These are phyloP conservation scores for Molorchus minor DNA, from an alignment of 2,888 invertebrate genomes.

Conservation along the genomic window DNA sequence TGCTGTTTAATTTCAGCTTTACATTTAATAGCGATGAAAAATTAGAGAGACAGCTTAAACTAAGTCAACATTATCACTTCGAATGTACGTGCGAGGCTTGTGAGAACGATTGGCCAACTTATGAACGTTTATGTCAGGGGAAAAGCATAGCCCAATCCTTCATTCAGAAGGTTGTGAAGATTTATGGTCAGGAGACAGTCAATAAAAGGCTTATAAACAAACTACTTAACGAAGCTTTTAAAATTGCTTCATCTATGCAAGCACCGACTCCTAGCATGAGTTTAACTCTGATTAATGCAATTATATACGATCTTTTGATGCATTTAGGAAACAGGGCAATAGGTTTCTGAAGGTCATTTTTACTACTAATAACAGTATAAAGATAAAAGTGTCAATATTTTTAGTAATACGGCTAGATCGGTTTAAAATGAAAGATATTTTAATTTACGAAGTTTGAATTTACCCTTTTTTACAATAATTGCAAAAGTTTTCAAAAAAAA, in stretches of 20 bases:
- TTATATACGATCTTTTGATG: not conserved
- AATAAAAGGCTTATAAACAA: constrained; percentile 17
- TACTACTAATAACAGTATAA: no score
- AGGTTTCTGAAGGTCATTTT: no score
- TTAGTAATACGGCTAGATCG: no score
- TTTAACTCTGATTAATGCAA: not conserved
- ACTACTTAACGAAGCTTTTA: constrained; percentile 5
- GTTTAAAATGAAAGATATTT: no score
- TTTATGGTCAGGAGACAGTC: not conserved
- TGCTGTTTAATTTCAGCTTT: not conserved
- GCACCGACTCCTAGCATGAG: not conserved
- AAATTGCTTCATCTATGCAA: not conserved
- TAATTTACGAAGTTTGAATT: no score
- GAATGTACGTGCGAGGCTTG: constrained; percentile 31
- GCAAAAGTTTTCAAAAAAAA: no score
- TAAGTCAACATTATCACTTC: constrained; percentile 18
- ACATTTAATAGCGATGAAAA: constrained; percentile 1
- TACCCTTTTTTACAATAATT: no score
- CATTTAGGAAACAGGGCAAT: not conserved
- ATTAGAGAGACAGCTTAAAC: constrained; percentile 7
- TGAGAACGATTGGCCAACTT: constrained; percentile 25
- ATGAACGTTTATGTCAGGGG: not conserved
- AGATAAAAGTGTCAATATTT: no score
- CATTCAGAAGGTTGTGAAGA: constrained; percentile 1
- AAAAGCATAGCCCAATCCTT: constrained; percentile 7